Conservation (phyloP, 2,797 vertebrate genomes). For the Microcaecilia unicolor region DNA sequence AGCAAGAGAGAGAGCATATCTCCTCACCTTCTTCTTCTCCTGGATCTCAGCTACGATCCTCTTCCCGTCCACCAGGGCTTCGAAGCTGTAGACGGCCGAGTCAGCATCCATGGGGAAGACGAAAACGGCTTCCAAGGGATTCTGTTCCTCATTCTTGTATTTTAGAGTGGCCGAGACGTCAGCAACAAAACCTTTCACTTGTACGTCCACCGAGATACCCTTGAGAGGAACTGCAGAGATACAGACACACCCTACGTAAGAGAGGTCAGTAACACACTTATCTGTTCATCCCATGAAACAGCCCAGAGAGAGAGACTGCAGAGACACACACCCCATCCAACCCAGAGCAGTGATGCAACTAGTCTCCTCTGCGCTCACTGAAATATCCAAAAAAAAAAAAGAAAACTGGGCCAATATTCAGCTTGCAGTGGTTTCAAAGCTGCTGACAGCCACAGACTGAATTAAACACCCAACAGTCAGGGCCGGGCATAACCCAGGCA, state of each 20-base stretch:
- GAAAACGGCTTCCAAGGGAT: conserved; percentile 59
- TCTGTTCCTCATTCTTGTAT: conserved; percentile 60
- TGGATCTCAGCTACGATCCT: conserved; percentile 59
- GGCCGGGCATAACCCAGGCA: too few species aligned
- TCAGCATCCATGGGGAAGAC: conserved; percentile 69
- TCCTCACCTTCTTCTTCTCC: conserved; percentile 56
- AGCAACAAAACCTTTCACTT: conserved; percentile 60
- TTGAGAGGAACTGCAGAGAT: conserved; percentile 61
- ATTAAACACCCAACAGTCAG: too few species aligned
- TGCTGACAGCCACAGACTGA: too few species aligned
- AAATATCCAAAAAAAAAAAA: too few species aligned
- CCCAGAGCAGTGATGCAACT: neutral
- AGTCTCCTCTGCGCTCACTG: neutral
- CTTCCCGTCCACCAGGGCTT: conserved; percentile 55
- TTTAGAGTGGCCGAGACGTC: conserved; percentile 56
- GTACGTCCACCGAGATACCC: conserved; percentile 55
- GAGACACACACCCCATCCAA: too few species aligned
- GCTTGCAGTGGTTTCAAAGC: too few species aligned
- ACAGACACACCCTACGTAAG: neutral
- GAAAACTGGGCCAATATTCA: too few species aligned
- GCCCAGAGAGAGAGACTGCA: too few species aligned
- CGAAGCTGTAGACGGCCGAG: conserved; percentile 67
- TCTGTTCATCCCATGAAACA: neutral
- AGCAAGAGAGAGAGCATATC: rapidly evolving
- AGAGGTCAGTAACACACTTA: too few species aligned